phyloP scores from a whole-genome alignment of 2,888 invertebrate species.

The Ceriagrion tenellum region DNA sequence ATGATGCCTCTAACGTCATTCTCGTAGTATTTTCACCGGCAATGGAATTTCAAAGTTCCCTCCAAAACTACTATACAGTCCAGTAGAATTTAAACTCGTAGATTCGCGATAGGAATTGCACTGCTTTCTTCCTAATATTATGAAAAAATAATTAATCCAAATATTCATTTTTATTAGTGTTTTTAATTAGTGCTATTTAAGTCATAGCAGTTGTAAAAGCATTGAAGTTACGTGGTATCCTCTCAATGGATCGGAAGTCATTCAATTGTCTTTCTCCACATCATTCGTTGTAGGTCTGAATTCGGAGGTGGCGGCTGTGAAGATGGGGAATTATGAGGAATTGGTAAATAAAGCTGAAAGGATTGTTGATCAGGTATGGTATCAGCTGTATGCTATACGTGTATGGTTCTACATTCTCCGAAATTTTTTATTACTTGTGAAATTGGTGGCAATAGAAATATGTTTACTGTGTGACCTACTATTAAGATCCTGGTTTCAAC shows the following conservation, averaged over 20 bases:
- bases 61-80: not conserved
- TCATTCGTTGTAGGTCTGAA: constrained; percentile 68
- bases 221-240: not conserved
- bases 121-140: not conserved
- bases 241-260: constrained; percentile 69
- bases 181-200: not conserved
- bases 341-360: constrained; percentile 62
- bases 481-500: constrained; percentile 48
- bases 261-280: constrained; percentile 71
- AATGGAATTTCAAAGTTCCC: not conserved
- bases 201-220: not conserved
- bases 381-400: not conserved
- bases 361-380: constrained; percentile 38
- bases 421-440: not conserved
- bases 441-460: not conserved
- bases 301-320: constrained; percentile 37
- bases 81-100: not conserved
- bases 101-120: not conserved
- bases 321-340: constrained; percentile 61
- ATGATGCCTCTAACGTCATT: too few relatives aligned
- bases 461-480: constrained; percentile 41
- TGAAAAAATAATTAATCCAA: not conserved
- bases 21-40: not conserved
- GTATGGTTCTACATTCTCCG: not conserved
- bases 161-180: not conserved